Base-by-base conservation (phyloP, 2,888 invertebrate genomes). In the Synergus umbraculus region DNA sequence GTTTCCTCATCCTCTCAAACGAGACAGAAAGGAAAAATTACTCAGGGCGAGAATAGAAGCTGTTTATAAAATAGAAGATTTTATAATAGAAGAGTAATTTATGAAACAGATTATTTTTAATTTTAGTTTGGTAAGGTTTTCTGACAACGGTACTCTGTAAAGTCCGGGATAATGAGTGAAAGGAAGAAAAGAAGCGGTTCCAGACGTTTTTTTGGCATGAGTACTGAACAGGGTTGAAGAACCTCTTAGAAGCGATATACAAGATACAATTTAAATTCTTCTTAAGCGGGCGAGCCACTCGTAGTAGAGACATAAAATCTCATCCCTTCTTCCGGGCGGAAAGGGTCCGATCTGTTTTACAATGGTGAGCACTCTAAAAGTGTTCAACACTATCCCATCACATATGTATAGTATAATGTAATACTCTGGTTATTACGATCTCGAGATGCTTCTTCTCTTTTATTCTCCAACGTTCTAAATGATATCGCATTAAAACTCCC, bases 201-300 rank as follows among this genome's bases (percentile, higher is more conserved):
- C 49, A 49, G 69, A 29, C 69, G 46, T 69, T 69, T 69, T 69
- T 49, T 49, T 69, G 69, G 15, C 49, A 46, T 69, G 44, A 46
- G 15, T 69, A 69, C 69, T 44, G 13, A 69, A 69, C 46, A 69
- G 46, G 29, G 46, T 69, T 69, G 46, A 69, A 69, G 46, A 69
- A 29, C 69, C 69, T 49, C 49, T 69, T 69, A 69, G 46, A 8
- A 10, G 46, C 46, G 49, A 69, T 69, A 49, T 3, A 69, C 29
- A 69, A 69, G 44, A 69, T 69, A 69, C 69, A 46, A 69, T 69
- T 69, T 49, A 49, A 69, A 69, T 69, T 29, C 69, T 69, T 69
- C 29, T 9, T 69, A 69, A 69, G 69, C 69, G 13, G 29, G 46
- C 49, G 46, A 69, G 13, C 29, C 15, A 49, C 49, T 69, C 46